Base-by-base conservation (phyloP, 2,113 vertebrate genomes). In the Azemiops feae region DNA sequence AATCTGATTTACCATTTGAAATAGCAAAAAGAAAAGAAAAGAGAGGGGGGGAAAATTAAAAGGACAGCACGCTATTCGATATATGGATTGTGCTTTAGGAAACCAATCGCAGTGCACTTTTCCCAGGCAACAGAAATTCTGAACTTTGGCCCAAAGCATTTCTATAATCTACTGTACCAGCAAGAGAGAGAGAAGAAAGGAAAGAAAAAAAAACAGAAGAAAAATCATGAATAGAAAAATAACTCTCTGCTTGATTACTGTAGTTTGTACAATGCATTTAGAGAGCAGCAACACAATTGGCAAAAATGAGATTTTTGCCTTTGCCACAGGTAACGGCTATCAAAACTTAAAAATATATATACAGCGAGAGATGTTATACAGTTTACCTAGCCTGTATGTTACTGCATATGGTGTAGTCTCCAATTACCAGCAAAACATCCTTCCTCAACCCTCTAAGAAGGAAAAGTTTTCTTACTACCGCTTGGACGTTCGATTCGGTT, bases 41-140 rank as follows among this genome's bases (percentile, higher is more conserved):
- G n/a, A 3, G 14, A 69, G 14, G 2, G 1, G 10, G 3, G 1
- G n/a, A n/a, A n/a, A n/a, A n/a, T n/a, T 12, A 2, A 14, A 64
- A 64, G 60, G 60, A 69, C 11, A 16, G 4, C 4, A 12, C 1
- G 6, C 11, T 25, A n/a, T n/a, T 85, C 60, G 45, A 50, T 81
- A 39, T 47, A 92, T 89, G 30, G 23, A 3, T 87, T 58, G 64
- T 43, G 54, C 57, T 90, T n/a, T 25, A 86, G 22, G 16, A 81
- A 43, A 34, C 34, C 34, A 39, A 81, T 81, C 1, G 18, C 12
- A 8, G 0, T 12, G 0, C 5, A 8, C 10, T 92, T 92, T 69
- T 45, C 8, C 45, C 22, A 43, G 45, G 23, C 27, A 43, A 39
- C 34, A 90, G 8, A 89, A 58, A 86, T 25, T 25, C 3, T 58